These are phyloP conservation scores for Microctenopoma stevenorrisi DNA, from an alignment of 2,797 vertebrate species.

Conservation along the genomic window DNA sequence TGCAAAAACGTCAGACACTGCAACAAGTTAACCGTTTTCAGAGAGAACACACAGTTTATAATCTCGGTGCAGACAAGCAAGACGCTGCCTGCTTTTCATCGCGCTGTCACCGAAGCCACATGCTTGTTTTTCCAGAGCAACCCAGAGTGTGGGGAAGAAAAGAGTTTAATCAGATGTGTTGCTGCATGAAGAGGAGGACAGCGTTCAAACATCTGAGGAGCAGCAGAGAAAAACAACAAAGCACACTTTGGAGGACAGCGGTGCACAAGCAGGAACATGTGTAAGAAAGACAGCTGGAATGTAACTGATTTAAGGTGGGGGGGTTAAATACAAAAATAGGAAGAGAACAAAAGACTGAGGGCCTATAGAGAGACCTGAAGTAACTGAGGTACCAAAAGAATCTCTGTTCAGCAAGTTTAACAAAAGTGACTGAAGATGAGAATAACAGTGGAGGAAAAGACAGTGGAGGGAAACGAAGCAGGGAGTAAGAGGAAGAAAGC, in stretches of 20 bases:
- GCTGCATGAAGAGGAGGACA: slow-evolving; percentile 39
- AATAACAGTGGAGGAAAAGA: slow-evolving; percentile 10
- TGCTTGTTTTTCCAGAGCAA: slow-evolving; percentile 41
- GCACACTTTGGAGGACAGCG: background rate
- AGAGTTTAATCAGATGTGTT: slow-evolving; percentile 30
- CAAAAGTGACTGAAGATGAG: slow-evolving; percentile 23
- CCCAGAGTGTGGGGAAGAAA: slow-evolving; percentile 17
- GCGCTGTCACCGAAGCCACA: slow-evolving; percentile 56
- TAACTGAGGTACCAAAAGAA: slow-evolving; percentile 3
- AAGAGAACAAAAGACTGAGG: background rate
- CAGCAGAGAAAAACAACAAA: slow-evolving; percentile 7
- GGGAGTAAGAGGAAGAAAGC: slow-evolving; percentile 14
- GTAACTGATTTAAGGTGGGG: slow-evolving; percentile 12
- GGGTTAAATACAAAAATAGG: background rate
- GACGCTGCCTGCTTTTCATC: slow-evolving; percentile 53
- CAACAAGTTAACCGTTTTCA: slow-evolving; percentile 32
- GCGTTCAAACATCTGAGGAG: slow-evolving; percentile 30
- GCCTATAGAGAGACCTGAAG: background rate
- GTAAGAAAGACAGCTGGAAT: slow-evolving; percentile 14
- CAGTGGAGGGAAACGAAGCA: slow-evolving; percentile 2
- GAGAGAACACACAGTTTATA: slow-evolving; percentile 25
- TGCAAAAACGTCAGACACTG: slow-evolving; percentile 22
- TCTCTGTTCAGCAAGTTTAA: slow-evolving; percentile 35
- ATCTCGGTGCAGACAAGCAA: slow-evolving; percentile 43
- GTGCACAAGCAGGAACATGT: background rate